A percentile compares a stretch with the other conserved stretches of the same genome.
Evolutionary conservation across 1,140 invertebrate species (phyloP).

Genomic region (Colletes gigas): DNA sequence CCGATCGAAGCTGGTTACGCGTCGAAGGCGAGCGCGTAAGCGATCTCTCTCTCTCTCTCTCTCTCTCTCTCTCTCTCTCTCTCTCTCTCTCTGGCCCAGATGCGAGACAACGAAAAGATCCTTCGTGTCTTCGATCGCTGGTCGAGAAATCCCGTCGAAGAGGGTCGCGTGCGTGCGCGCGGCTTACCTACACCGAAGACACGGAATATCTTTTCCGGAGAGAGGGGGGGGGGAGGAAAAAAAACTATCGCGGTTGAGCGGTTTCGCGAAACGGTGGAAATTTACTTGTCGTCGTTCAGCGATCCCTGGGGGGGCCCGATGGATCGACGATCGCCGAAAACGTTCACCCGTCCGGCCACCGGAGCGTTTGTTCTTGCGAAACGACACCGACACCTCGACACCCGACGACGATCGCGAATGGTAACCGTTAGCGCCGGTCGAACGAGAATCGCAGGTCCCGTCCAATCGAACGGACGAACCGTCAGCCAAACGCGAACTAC

Average conservation of each 20-base stretch:
- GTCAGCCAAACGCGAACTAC: constrained; percentile 73
- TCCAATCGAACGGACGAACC: constrained; percentile 59
- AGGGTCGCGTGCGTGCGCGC: no score
- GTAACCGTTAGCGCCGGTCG: not conserved
- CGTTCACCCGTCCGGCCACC: constrained; percentile 8
- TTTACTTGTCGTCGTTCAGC: not conserved
- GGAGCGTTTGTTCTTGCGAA: not conserved
- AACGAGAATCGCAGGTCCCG: constrained; percentile 34
- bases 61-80: no score
- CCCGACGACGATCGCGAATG: not conserved
- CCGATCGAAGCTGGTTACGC: not conserved
- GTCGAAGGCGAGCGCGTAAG: not conserved
- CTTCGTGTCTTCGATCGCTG: no score
- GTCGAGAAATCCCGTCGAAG: no score
- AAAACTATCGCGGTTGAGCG: no score
- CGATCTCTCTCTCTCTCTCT: no score
- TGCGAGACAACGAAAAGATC: no score
- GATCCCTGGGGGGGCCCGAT: not conserved
- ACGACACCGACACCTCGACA: constrained; percentile 4
- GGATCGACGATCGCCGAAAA: not conserved
- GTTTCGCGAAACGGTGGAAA: no score
- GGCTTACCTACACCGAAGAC: not conserved
- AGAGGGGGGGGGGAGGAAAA: no score
- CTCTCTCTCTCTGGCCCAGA: no score
- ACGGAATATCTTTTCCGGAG: not conserved